These are phyloP conservation scores for Phalera bucephala DNA, from an alignment of 2,888 invertebrate genomes.

Conservation along the genomic window DNA sequence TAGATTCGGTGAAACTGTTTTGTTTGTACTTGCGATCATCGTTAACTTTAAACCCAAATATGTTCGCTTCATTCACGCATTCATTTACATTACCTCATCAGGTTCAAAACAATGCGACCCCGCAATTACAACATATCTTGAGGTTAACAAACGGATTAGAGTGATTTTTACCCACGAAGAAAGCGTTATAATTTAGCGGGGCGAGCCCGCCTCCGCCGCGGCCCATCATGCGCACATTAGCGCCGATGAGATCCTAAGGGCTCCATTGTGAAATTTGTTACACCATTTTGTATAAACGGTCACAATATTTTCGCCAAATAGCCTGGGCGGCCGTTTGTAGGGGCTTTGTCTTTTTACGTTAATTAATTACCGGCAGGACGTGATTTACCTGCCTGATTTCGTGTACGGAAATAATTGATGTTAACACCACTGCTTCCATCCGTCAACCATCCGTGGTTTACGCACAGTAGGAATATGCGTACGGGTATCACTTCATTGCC, in stretches of 20 bases:
- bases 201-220: not conserved
- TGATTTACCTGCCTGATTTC: not conserved
- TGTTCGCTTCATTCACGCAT: no score
- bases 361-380: not conserved
- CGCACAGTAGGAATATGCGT: no score
- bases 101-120: no score
- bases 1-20: no score
- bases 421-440: no score
- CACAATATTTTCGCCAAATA: not conserved
- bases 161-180: not conserved
- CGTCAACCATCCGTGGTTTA: no score
- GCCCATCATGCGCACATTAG: slow-evolving; percentile 2
- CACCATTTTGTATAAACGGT: slow-evolving; percentile 3
- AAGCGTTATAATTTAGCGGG: slow-evolving; percentile 2
- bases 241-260: slow-evolving; percentile 1
- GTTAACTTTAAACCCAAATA: no score
- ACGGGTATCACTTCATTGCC: no score
- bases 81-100: no score
- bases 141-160: not conserved
- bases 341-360: not conserved
- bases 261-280: slow-evolving; percentile 3
- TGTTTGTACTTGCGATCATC: no score
- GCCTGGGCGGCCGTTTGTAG: not conserved
- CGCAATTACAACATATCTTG: no score
- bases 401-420: no score